phyloP scores from a whole-genome alignment of 2,888 invertebrate species.

The Phyto melanocephala region DNA sequence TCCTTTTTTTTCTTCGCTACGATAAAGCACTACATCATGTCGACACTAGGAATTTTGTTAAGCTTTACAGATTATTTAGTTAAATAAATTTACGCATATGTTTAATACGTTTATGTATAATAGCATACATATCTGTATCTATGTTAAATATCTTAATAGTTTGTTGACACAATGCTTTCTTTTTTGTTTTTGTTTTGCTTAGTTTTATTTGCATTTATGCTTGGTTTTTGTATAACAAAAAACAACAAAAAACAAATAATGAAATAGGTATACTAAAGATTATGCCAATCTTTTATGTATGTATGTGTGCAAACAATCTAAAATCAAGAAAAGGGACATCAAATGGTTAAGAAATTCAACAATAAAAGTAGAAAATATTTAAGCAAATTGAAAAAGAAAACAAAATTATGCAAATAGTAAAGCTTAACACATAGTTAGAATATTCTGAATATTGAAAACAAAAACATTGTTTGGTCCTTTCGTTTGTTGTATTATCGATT shows the following conservation, averaged over 20 bases:
- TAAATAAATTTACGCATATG: neutral
- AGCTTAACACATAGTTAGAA: too few species aligned
- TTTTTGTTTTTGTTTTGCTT: neutral
- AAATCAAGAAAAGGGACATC: conserved; percentile 13
- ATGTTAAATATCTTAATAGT: conserved; percentile 59
- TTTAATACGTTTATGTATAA: neutral
- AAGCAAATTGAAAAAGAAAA: conserved; percentile 10
- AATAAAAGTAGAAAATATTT: neutral
- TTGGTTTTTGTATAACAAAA: neutral
- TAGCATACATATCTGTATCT: conserved; percentile 19
- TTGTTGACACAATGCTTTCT: conserved; percentile 51
- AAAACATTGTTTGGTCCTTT: too few species aligned
- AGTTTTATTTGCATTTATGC: conserved; percentile 2
- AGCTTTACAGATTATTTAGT: conserved; percentile 45
- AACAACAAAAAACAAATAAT: conserved; percentile 14
- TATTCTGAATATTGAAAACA: too few species aligned
- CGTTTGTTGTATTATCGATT: too few species aligned
- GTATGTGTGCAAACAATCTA: neutral
- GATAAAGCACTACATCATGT: conserved; percentile 33
- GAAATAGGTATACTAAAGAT: conserved; percentile 15
- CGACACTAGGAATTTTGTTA: conserved; percentile 38
- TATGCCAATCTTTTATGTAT: neutral
- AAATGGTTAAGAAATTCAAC: neutral
- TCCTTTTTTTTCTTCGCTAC: neutral
- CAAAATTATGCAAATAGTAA: neutral